Percentiles rank a stretch among this genome's conserved stretches.
phyloP scores from a whole-genome alignment of 2,113 vertebrate species.

The Corydoras sp. region DNA sequence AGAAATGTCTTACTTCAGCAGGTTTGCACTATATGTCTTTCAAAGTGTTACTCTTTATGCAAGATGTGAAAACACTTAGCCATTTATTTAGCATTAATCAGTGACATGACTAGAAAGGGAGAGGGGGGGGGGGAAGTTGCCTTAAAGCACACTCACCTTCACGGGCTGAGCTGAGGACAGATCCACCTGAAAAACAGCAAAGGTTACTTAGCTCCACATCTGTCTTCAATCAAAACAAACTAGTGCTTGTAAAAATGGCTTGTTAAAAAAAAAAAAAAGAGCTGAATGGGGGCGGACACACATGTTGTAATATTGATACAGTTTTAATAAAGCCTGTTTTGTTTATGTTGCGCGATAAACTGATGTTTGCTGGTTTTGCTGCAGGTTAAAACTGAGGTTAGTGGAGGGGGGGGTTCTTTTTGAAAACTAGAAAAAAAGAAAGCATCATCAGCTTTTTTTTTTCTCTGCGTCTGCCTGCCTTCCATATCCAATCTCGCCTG shows the following conservation, averaged over 20 bases:
- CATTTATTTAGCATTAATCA: neutral
- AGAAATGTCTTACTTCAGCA: slow-evolving; percentile 6
- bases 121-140: too few species aligned
- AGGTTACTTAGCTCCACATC: slow-evolving; percentile 9
- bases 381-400: too few species aligned
- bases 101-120: neutral
- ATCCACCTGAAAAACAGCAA: slow-evolving; percentile 62
- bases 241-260: slow-evolving; percentile 8
- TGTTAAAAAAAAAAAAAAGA: neutral
- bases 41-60: too few species aligned
- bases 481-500: slow-evolving; percentile 26
- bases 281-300: neutral
- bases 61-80: too few species aligned
- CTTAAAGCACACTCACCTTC: slow-evolving; percentile 58
- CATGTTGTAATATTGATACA: slow-evolving; percentile 13
- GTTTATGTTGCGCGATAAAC: too few species aligned
- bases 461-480: slow-evolving; percentile 13
- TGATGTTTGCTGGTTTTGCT: too few species aligned
- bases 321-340: too few species aligned
- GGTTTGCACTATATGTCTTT: too few species aligned
- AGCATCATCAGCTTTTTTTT: slow-evolving; percentile 6
- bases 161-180: slow-evolving; percentile 55
- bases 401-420: too few species aligned
- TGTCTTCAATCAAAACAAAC: slow-evolving; percentile 13
- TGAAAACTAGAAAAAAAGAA: neutral